These are phyloP conservation scores for Periophthalmus modestus DNA, from an alignment of 2,113 vertebrate species.

Conservation along the genomic window DNA sequence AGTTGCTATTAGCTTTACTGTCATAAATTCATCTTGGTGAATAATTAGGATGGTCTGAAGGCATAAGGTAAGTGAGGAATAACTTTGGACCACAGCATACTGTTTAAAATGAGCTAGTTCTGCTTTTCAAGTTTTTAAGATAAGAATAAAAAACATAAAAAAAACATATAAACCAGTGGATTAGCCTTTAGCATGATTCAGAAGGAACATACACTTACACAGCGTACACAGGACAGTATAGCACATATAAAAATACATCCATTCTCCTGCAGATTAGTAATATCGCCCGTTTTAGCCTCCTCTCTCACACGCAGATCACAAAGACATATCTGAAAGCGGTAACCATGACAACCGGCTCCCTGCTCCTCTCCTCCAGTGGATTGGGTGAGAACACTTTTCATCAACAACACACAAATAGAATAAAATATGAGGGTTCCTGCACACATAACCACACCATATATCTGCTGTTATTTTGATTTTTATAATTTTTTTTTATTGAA, in stretches of 20 bases:
- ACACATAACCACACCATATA: background rate
- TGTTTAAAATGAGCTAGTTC: no score
- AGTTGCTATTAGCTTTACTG: no score
- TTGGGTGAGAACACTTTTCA: constrained; percentile 67
- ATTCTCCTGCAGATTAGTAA: constrained; percentile 37
- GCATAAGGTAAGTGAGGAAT: no score
- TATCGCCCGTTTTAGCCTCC: constrained; percentile 18
- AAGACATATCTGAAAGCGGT: constrained; percentile 43
- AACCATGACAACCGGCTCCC: constrained; percentile 65
- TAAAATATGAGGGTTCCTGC: constrained; percentile 62
- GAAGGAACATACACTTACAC: background rate
- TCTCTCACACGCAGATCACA: constrained; percentile 20
- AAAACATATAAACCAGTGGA: background rate
- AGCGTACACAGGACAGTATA: background rate
- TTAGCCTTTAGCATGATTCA: background rate
- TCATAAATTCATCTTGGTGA: no score
- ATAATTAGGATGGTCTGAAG: no score
- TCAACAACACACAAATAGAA: constrained; percentile 66
- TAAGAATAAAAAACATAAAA: background rate
- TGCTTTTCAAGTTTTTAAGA: no score
- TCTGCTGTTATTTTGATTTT: constrained; percentile 17
- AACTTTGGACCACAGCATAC: no score
- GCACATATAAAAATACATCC: constrained; percentile 18
- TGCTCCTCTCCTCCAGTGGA: constrained; percentile 61
- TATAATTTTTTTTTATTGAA: constrained; percentile 2